phyloP scores from a whole-genome alignment of 2,888 invertebrate species.

The Drosophila nigricruria region DNA sequence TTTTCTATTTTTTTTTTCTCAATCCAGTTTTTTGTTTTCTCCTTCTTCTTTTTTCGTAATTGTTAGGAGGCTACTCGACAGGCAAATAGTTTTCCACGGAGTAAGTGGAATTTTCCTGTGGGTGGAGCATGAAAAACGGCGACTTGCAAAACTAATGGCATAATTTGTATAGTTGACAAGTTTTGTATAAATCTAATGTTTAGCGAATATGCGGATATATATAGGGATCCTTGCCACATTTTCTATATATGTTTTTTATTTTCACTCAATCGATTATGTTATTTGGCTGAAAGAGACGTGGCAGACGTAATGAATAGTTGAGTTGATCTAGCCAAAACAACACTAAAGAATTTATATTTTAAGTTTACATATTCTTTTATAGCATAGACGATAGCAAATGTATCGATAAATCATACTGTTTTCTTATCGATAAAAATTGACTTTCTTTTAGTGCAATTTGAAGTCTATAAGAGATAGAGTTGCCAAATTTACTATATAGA shows the following conservation, averaged over 20 bases:
- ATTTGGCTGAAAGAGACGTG: neutral
- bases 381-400: neutral
- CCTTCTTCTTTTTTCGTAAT: neutral
- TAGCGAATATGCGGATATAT: neutral
- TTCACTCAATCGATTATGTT: neutral
- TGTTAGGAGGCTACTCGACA: neutral
- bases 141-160: slow-evolving; percentile 5
- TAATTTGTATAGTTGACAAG: slow-evolving; percentile 6
- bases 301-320: neutral
- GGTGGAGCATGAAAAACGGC: neutral
- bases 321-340: neutral
- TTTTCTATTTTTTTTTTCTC: neutral
- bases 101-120: neutral
- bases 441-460: neutral
- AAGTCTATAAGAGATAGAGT: too few relatives aligned
- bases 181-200: neutral
- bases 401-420: neutral
- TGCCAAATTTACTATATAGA: too few relatives aligned
- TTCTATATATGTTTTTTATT: neutral
- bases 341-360: neutral
- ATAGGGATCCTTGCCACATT: neutral
- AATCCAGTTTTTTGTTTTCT: neutral
- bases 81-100: slow-evolving; percentile 8
- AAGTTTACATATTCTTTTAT: neutral
- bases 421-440: neutral